Evolutionary conservation across 2,888 invertebrate species (phyloP).

Genomic region (Salpingus planirostris): DNA sequence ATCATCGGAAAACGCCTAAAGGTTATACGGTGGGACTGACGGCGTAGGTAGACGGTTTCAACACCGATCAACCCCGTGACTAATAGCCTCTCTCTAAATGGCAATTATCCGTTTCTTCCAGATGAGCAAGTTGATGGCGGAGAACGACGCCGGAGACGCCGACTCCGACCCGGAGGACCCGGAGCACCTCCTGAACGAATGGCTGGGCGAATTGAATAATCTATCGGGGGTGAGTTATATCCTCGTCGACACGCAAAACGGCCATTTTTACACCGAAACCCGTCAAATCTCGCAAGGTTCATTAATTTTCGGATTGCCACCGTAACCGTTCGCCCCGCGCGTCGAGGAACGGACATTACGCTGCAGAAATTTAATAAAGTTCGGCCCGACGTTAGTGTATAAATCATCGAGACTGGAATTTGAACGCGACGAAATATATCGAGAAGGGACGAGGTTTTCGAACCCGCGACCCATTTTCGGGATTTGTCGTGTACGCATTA

Average conservation of each 20-base stretch:
- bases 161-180: slow-evolving; percentile 63
- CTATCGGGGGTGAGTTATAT: slow-evolving; percentile 61
- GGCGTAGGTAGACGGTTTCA: too few species aligned
- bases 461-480: too few species aligned
- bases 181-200: slow-evolving; percentile 66
- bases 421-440: too few species aligned
- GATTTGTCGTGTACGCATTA: too few species aligned
- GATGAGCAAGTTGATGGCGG: slow-evolving; percentile 42
- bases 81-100: background rate
- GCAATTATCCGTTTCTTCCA: slow-evolving; percentile 28
- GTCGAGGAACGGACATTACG: slow-evolving; percentile 13
- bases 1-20: too few species aligned
- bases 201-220: slow-evolving; percentile 68
- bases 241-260: background rate
- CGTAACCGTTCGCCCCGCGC: slow-evolving; percentile 7
- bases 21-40: too few species aligned
- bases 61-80: too few species aligned
- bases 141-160: slow-evolving; percentile 41
- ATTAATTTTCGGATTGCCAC: slow-evolving; percentile 12
- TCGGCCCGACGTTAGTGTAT: slow-evolving; percentile 5
- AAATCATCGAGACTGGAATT: slow-evolving; percentile 8
- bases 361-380: slow-evolving; percentile 18
- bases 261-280: slow-evolving; percentile 2
- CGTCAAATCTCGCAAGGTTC: slow-evolving; percentile 4
- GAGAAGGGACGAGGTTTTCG: too few species aligned